phyloP scores from a whole-genome alignment of 2,797 vertebrate genomes.

The Dendrocincla fuliginosa region DNA sequence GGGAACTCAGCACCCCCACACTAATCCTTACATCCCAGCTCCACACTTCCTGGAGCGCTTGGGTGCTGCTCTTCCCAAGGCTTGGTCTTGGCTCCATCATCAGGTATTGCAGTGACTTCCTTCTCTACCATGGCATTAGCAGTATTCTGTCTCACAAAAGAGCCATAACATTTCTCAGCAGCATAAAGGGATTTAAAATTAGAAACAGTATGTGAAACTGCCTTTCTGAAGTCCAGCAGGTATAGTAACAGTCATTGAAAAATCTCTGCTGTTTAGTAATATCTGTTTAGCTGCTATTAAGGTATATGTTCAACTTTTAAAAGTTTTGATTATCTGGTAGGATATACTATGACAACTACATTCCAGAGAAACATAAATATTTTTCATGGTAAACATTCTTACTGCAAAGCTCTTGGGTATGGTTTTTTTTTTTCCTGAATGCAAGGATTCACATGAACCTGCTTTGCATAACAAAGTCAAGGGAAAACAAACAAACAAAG shows the following conservation, averaged over 20 bases:
- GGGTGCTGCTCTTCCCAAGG: background rate
- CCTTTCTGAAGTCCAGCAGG: background rate
- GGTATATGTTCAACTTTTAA: background rate
- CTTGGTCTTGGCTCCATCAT: background rate
- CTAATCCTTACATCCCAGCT: background rate
- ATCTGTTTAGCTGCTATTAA: background rate
- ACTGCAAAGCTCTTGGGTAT: background rate
- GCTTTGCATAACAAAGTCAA: background rate
- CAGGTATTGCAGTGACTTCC: background rate
- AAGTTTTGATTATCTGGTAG: background rate
- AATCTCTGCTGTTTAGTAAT: background rate
- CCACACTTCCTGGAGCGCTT: fast-evolving
- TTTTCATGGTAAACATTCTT: background rate
- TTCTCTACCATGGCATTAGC: background rate
- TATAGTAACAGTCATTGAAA: background rate
- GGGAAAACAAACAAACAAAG: fast-evolving
- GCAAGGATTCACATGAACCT: background rate
- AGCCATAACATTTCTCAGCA: background rate
- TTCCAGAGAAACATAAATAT: background rate
- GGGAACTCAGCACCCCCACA: background rate
- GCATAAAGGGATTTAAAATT: background rate
- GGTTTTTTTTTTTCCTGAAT: background rate
- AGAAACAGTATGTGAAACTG: background rate
- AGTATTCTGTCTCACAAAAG: background rate
- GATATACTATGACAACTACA: background rate